Evolutionary conservation across 2,797 vertebrate species (phyloP).

Genomic region (Schizothorax lantsangensis): DNA sequence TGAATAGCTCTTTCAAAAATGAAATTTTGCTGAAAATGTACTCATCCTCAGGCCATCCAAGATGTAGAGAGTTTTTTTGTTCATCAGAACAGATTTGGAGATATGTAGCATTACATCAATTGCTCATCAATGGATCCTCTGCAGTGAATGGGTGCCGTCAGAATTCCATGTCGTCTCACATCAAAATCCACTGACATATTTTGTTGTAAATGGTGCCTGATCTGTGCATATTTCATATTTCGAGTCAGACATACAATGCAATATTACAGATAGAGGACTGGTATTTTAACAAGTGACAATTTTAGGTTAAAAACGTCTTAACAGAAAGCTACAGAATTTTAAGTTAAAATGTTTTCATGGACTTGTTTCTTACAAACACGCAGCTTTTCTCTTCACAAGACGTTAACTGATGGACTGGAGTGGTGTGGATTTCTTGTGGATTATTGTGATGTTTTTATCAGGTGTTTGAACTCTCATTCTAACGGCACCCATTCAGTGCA

Average conservation of each 20-base stretch:
- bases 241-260: neutral
- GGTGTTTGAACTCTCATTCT: neutral
- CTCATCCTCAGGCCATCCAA: too few relatives aligned
- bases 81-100: neutral
- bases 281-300: neutral
- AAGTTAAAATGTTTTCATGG: neutral
- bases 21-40: too few relatives aligned
- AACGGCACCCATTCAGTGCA: neutral
- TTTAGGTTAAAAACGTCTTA: neutral
- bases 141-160: neutral
- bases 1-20: neutral
- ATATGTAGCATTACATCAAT: neutral
- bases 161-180: neutral
- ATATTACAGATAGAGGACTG: neutral
- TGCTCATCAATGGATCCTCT: neutral
- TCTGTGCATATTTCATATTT: neutral
- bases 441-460: neutral
- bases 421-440: neutral
- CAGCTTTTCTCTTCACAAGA: neutral
- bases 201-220: neutral
- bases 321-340: neutral
- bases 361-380: neutral
- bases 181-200: neutral
- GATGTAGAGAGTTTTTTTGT: too few relatives aligned
- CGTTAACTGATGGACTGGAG: neutral